phyloP scores from a whole-genome alignment of 2,888 invertebrate genomes.

The Chesias legatella region DNA sequence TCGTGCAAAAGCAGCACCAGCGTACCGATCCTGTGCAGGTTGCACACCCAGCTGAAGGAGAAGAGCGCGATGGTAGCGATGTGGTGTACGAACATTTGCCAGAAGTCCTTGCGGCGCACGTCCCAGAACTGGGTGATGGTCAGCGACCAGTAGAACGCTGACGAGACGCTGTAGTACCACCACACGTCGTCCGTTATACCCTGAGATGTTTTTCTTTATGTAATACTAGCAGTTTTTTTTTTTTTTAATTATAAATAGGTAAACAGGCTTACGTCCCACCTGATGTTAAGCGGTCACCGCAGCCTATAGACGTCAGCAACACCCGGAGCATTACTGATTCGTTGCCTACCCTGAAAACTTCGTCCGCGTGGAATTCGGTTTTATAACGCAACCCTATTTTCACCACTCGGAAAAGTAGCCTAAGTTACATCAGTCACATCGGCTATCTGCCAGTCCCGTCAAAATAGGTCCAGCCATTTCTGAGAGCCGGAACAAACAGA shows the following conservation, averaged over 20 bases:
- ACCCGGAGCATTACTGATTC: too few species aligned
- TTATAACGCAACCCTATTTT: too few species aligned
- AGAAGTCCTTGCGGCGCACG: slow-evolving; percentile 93
- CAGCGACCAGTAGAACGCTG: slow-evolving; percentile 96
- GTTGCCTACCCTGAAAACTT: too few species aligned
- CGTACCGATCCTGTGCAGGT: slow-evolving; percentile 94
- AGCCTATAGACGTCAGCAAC: too few species aligned
- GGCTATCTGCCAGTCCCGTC: too few species aligned
- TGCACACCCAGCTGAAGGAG: slow-evolving; percentile 95
- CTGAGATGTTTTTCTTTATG: slow-evolving; percentile 62
- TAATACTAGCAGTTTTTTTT: slow-evolving; percentile 14
- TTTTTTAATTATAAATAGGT: not conserved
- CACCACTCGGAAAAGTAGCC: too few species aligned
- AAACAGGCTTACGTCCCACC: too few species aligned
- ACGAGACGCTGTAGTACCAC: slow-evolving; percentile 97
- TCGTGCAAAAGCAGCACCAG: slow-evolving; percentile 93
- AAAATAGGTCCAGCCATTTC: too few species aligned
- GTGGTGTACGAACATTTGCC: slow-evolving; percentile 98
- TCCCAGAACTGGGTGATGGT: slow-evolving; percentile 95
- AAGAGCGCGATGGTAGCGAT: slow-evolving; percentile 93
- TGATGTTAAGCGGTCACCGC: too few species aligned
- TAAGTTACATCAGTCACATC: too few species aligned
- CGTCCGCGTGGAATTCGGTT: too few species aligned
- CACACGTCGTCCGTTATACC: slow-evolving; percentile 90
- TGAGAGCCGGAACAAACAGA: too few species aligned